phyloP scores from a whole-genome alignment of 2,888 invertebrate species.

The Crematogaster levior region DNA sequence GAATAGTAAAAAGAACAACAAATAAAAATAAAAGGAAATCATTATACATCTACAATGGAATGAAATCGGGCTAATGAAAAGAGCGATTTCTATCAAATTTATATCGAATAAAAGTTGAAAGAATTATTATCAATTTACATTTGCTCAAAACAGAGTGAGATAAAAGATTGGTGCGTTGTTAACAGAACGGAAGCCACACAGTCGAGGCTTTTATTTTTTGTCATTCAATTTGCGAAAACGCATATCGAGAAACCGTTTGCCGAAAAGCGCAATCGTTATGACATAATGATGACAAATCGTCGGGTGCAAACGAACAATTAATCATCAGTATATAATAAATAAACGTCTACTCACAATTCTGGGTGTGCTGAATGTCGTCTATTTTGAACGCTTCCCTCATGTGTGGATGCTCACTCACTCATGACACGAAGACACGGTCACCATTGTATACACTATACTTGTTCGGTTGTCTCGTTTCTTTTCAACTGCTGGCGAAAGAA shows the following conservation, averaged over 20 bases:
- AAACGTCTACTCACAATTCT: slow-evolving; percentile 1
- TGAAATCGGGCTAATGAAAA: not conserved
- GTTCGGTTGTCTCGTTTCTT: not conserved
- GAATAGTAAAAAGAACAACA: not conserved
- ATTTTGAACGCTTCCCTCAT: not conserved
- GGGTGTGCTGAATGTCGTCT: not conserved
- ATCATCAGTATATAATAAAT: slow-evolving; percentile 9
- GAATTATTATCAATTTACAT: not conserved
- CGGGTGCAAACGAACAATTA: not conserved
- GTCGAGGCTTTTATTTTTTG: not conserved
- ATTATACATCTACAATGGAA: not conserved
- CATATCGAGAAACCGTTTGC: not conserved
- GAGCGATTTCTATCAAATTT: not conserved
- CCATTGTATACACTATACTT: not conserved
- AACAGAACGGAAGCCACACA: not conserved
- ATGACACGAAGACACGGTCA: not conserved
- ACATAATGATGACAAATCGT: not conserved
- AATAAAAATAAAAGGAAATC: not conserved
- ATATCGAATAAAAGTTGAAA: slow-evolving; percentile 6
- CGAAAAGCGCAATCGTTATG: slow-evolving; percentile 3
- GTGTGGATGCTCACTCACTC: not conserved
- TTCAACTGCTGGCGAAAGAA: not conserved
- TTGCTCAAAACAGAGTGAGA: not conserved
- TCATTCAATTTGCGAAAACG: not conserved
- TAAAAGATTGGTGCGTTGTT: not conserved